phyloP scores from a whole-genome alignment of 1,140 invertebrate genomes.

The Fopius arisanus region DNA sequence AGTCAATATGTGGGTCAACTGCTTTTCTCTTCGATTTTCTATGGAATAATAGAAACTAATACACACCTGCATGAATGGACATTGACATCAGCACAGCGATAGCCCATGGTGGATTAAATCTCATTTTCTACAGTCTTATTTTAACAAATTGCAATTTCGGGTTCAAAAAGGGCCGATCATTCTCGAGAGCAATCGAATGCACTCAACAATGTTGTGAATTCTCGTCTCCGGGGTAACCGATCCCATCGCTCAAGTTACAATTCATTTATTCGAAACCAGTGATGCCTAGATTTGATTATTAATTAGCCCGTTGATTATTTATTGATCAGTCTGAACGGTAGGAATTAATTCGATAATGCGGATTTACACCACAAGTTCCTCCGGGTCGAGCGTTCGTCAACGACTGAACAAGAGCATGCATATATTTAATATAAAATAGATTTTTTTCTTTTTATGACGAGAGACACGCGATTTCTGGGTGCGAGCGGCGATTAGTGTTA shows the following conservation, averaged over 20 bases:
- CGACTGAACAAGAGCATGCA: background rate
- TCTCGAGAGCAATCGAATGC: background rate
- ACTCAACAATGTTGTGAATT: conserved; percentile 1
- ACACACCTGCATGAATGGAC: background rate
- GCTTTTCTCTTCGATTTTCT: background rate
- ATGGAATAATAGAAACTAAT: background rate
- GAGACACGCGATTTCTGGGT: background rate
- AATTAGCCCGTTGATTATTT: no score
- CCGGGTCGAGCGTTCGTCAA: background rate
- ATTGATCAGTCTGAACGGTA: no score
- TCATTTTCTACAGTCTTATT: background rate
- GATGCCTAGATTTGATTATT: no score
- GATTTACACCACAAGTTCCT: no score
- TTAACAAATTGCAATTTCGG: background rate
- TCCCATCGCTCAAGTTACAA: background rate
- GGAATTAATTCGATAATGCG: no score
- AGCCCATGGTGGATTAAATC: background rate
- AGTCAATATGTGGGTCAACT: background rate
- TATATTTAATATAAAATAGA: background rate
- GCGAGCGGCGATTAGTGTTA: background rate
- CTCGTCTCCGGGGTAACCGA: background rate
- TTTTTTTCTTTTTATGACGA: background rate
- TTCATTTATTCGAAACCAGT: no score
- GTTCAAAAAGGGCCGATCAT: background rate
- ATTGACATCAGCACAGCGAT: background rate